Base-by-base conservation (phyloP, 2,797 vertebrate species). In the Prionace glauca region DNA sequence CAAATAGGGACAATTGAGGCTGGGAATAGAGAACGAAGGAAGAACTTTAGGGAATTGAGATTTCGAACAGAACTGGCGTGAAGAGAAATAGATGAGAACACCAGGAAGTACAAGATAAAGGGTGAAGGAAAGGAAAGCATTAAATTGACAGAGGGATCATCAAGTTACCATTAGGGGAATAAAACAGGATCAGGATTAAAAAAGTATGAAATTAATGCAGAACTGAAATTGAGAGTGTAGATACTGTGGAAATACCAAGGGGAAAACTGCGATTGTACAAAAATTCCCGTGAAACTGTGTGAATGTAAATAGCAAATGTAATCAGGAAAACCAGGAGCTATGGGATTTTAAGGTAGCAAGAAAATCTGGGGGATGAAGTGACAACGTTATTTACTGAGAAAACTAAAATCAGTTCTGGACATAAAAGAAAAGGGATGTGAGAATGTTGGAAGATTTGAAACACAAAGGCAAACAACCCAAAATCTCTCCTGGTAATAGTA, bases 361-460 rank as follows among this genome's bases (percentile, higher is more conserved):
- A 88, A 60, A 60, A 60, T 88, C 50, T 62, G 86, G 22, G 12
- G 12, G 62, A 20, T 69, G 36, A 22, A 36, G n/a, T 41, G 62
- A 41, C 62, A 11, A n/a, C n/a, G 20, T 69, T 62, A 92, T 69
- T 92, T 36, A 92, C 56, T 16, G 60, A 90, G 56, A 62, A n/a
- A 62, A 62, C 18, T 90, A n/a, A 90, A 90, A 90, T 65, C 87
- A n/a, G n/a, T 69, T 67, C 36, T 67, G n/a, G 65, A 41, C 90
- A 18, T 41, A 11, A 69, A 26, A 56, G 50, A 69, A 41, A 92
- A 69, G 90, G 36, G n/a, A 92, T 92, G 20, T 67, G 1, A 20
- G n/a, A 69, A 92, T 92, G n/a, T 24, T 92, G n/a, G n/a, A 69
- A 92, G 90, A 10, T 26, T 92, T 92, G 90, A 67, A 69, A 92